phyloP scores from a whole-genome alignment of 2,888 invertebrate species.

The Neoascia interrupta region DNA sequence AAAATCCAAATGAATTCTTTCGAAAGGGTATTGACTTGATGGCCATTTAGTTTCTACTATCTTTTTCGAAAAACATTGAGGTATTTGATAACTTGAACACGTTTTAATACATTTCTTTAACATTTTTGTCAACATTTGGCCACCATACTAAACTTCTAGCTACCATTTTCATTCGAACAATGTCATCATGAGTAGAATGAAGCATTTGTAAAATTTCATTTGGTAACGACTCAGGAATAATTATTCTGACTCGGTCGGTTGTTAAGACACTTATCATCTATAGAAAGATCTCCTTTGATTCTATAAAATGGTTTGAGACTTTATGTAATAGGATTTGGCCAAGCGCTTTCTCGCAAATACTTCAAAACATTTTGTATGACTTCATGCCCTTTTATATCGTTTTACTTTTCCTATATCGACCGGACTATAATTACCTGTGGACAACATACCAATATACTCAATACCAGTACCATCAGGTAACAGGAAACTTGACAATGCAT shows the following conservation, averaged over 20 bases:
- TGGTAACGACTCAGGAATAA: not conserved
- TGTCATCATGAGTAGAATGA: not conserved
- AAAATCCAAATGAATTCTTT: slow-evolving; percentile 47
- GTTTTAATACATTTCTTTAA: slow-evolving; percentile 68
- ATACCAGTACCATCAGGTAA: not conserved
- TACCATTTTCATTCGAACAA: slow-evolving; percentile 3
- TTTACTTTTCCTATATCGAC: too few relatives aligned
- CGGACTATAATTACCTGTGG: too few relatives aligned
- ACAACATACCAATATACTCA: too few relatives aligned
- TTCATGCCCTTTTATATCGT: too few relatives aligned
- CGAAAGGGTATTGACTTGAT: slow-evolving; percentile 20
- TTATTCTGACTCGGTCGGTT: too few relatives aligned
- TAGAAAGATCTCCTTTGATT: too few relatives aligned
- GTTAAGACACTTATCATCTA: too few relatives aligned
- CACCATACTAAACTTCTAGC: not conserved
- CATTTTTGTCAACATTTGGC: slow-evolving; percentile 36
- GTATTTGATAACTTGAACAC: slow-evolving; percentile 51
- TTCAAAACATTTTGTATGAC: too few relatives aligned
- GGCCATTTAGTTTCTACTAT: slow-evolving; percentile 56
- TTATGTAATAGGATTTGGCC: too few relatives aligned
- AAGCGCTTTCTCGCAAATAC: too few relatives aligned
- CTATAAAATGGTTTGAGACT: too few relatives aligned
- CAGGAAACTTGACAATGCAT: not conserved
- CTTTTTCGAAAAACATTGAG: slow-evolving; percentile 5
- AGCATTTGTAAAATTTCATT: not conserved